Conservation (phyloP, 2,113 vertebrate genomes). For the Lophius piscatorius region DNA sequence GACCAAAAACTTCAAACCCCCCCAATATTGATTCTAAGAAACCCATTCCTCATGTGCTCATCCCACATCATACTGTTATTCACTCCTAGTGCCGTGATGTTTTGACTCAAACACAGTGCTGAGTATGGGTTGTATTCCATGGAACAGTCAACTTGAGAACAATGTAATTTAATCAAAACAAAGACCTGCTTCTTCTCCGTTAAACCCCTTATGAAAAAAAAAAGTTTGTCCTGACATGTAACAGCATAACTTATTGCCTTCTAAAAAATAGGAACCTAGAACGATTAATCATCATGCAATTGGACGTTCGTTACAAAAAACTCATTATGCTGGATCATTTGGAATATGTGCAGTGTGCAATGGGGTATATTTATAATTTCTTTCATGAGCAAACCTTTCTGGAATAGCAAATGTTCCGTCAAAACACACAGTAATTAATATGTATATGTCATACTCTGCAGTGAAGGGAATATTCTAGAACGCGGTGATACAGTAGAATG, state of each 20-base stretch:
- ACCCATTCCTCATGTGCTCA: slow-evolving; percentile 8
- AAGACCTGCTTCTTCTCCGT: slow-evolving; percentile 17
- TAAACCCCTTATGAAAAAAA: slow-evolving; percentile 16
- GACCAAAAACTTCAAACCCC: too few relatives aligned
- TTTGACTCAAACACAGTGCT: slow-evolving; percentile 33
- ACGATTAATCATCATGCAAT: slow-evolving; percentile 62
- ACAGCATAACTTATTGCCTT: slow-evolving; percentile 64
- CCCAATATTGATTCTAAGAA: too few relatives aligned
- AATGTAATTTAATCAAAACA: slow-evolving; percentile 59
- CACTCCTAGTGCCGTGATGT: slow-evolving; percentile 6
- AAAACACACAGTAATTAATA: slow-evolving; percentile 54
- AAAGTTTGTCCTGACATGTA: slow-evolving; percentile 35
- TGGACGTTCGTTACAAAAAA: slow-evolving; percentile 57
- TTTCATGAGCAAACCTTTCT: slow-evolving; percentile 46
- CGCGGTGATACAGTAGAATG: neutral
- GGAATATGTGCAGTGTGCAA: slow-evolving; percentile 29
- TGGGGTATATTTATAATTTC: slow-evolving; percentile 55
- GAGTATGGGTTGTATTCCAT: slow-evolving; percentile 39
- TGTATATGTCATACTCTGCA: slow-evolving; percentile 15
- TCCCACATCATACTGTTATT: slow-evolving; percentile 22
- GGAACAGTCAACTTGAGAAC: slow-evolving; percentile 41
- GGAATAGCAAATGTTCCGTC: slow-evolving; percentile 59
- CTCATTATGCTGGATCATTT: slow-evolving; percentile 61
- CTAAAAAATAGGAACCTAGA: slow-evolving; percentile 43
- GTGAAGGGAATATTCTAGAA: slow-evolving; percentile 41